Conservation (phyloP, 2,888 invertebrate genomes). For the Sarcophaga subvicina region DNA sequence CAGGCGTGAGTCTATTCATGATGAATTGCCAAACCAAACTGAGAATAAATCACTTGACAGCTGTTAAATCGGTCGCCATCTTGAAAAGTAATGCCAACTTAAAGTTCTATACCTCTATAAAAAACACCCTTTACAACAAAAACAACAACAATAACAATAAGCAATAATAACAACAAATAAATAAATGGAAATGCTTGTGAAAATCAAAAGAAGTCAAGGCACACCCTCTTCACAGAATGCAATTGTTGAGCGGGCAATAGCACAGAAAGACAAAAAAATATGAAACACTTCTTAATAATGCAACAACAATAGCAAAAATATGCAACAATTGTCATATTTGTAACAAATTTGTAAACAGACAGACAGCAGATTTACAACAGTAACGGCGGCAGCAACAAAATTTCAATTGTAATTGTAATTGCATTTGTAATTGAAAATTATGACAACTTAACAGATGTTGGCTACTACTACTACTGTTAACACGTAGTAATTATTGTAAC, state of each 20-base stretch:
- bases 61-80: no score
- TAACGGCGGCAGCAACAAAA: not conserved
- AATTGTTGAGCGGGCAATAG: not conserved
- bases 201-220: constrained; percentile 1
- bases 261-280: not conserved
- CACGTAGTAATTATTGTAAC: no score
- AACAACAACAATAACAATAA: not conserved
- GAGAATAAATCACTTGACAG: no score
- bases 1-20: no score
- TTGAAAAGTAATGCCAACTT: no score
- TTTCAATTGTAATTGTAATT: no score
- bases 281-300: not conserved
- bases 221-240: constrained; percentile 42
- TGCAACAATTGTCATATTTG: constrained; percentile 23
- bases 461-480: no score
- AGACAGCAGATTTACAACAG: not conserved
- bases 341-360: constrained; percentile 33
- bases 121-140: not conserved
- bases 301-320: not conserved
- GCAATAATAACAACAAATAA: constrained; percentile 12
- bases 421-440: constrained; percentile 16
- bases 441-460: not conserved
- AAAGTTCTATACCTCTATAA: no score
- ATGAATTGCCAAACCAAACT: no score
- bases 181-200: not conserved